phyloP scores from a whole-genome alignment of 2,113 vertebrate species.

The Anseranas semipalmata region DNA sequence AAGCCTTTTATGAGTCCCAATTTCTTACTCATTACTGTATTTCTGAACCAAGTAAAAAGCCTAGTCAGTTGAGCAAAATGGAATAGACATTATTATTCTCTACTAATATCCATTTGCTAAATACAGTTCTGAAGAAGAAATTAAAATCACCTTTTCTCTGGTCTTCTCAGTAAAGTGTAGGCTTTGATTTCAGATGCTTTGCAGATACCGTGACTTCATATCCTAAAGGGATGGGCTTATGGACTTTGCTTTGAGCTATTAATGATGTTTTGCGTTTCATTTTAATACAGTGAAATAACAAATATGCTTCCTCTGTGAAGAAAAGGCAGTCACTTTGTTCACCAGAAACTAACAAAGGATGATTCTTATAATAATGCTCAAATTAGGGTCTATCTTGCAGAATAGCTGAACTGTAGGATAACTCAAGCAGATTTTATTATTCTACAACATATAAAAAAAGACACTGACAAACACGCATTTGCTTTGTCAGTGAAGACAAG shows the following conservation, averaged over 20 bases:
- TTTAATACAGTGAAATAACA: neutral
- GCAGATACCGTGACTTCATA: neutral
- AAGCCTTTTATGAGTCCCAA: neutral
- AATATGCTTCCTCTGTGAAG: neutral
- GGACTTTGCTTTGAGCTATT: neutral
- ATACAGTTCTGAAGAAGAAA: neutral
- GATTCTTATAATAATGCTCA: neutral
- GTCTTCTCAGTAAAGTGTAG: neutral
- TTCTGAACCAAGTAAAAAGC: neutral
- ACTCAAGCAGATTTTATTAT: neutral
- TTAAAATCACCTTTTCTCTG: neutral
- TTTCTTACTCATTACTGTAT: neutral
- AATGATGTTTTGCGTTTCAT: neutral
- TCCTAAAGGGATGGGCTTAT: neutral
- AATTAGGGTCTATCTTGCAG: neutral
- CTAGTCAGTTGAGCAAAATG: neutral
- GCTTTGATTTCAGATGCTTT: neutral
- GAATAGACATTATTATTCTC: neutral
- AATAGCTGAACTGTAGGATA: neutral
- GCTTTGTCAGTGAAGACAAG: neutral
- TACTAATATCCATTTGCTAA: neutral
- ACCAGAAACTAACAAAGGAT: neutral
- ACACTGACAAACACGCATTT: neutral
- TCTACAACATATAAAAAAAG: neutral
- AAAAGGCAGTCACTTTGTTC: neutral